phyloP scores from a whole-genome alignment of 2,888 invertebrate genomes.

The Proisotoma minuta region DNA sequence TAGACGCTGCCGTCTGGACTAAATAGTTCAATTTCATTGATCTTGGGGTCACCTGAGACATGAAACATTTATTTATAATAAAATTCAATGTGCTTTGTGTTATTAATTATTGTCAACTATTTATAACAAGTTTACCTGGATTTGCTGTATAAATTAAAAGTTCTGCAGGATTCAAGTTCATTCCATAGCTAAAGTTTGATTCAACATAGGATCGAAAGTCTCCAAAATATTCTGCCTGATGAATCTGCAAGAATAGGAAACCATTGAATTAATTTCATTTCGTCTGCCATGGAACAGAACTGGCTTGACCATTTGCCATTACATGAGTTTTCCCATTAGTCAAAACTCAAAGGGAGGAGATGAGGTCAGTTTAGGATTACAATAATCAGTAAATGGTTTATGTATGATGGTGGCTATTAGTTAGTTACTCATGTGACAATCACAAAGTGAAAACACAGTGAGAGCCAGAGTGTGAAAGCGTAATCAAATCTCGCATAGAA shows the following conservation, averaged over 20 bases:
- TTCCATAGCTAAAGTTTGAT: slow-evolving; percentile 45
- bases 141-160: slow-evolving; percentile 46
- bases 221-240: slow-evolving; percentile 43
- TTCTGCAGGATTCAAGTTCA: slow-evolving; percentile 42
- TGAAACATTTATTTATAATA: too few relatives aligned
- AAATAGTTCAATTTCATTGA: slow-evolving; percentile 45
- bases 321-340: too few relatives aligned
- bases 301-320: too few relatives aligned
- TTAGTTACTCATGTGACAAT: not conserved
- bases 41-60: too few relatives aligned
- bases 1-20: slow-evolving; percentile 43
- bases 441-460: slow-evolving; percentile 1
- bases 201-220: slow-evolving; percentile 43
- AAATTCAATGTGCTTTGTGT: too few relatives aligned
- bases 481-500: not conserved
- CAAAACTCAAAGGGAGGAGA: too few relatives aligned
- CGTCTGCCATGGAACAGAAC: too few relatives aligned
- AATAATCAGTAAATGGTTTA: too few relatives aligned
- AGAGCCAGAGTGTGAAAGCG: slow-evolving; percentile 1
- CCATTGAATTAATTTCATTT: not conserved
- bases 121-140: slow-evolving; percentile 43
- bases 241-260: slow-evolving; percentile 38
- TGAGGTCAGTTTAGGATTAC: too few relatives aligned
- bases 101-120: too few relatives aligned
- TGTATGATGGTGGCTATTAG: not conserved